Evolutionary conservation across 2,888 invertebrate species (phyloP), one percentile per base, ranked within the genome.

Genomic region (Orchesellides sinensis): DNA sequence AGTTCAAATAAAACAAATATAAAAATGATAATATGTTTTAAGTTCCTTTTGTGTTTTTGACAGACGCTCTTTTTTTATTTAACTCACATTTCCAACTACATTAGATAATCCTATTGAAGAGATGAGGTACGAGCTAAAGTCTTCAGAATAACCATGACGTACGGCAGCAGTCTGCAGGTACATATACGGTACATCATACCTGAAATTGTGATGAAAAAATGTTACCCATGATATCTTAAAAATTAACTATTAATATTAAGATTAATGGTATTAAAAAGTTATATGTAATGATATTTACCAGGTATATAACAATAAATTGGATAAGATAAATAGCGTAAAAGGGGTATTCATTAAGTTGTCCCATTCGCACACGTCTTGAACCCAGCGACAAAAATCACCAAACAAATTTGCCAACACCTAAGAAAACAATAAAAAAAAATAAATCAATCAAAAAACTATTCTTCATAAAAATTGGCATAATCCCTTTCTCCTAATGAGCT

Each of bases 151-250:
- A 0, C 93, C 93, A 84, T 93, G 92, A 10, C 93, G 92, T 40
- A 92, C 92, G 91, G 96, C 94, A 90, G 95, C 94, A 89, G 98
- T 97, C 73, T 95, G 95, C 84, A 98, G 92, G 90, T 97, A 98
- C 90, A 98, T 96, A 91, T 98, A 98, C 14, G 98, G 97, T 79
- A 98, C 96, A 89, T 98, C 98, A 90, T 96, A 96, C 86, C 88
- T 88, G 49, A 2, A 59, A 49, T 4, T 6, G n/a, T 47, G 35
- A 8, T 47, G 54, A 54, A 54, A 54, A 54, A 40, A 40, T 5
- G 2, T 5, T n/a, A 40, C n/a, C n/a, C 40, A 10, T 8, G 40
- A 40, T n/a, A 40, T 40, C 40, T 40, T 8, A 8, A n/a, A 40
- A 40, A 40, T 2, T 10, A 40, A 40, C 40, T 14, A 17, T 52